A percentile compares a stretch with the other conserved stretches of the same genome.
These are phyloP conservation scores for Oryzias sinensis DNA, from an alignment of 2,797 vertebrate species.

Conservation along the genomic window DNA sequence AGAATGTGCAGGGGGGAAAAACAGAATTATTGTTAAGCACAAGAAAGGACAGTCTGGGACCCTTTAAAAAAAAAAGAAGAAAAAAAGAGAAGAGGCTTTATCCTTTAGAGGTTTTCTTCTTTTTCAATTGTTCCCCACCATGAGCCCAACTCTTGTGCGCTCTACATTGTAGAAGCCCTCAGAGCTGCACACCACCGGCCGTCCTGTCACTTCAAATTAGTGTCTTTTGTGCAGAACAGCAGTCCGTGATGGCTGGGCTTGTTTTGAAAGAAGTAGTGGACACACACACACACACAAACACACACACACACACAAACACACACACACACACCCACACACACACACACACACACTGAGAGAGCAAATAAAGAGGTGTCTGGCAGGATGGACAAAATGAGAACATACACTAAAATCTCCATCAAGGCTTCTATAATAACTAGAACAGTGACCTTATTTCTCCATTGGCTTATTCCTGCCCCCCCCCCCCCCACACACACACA, in stretches of 20 bases:
- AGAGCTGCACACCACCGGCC: slow-evolving; percentile 59
- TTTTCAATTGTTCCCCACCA: slow-evolving; percentile 66
- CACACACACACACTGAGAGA: slow-evolving; percentile 17
- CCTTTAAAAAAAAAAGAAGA: slow-evolving; percentile 42
- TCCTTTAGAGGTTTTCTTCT: slow-evolving; percentile 53
- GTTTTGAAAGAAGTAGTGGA: slow-evolving; percentile 56
- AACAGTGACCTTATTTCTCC: slow-evolving; percentile 66
- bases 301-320: slow-evolving; percentile 16
- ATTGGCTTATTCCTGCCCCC: slow-evolving; percentile 15
- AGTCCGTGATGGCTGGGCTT: slow-evolving; percentile 59
- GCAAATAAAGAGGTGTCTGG: slow-evolving; percentile 50
- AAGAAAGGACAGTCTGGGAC: slow-evolving; percentile 29
- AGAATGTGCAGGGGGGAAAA: no score
- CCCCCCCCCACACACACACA: slow-evolving; percentile 20
- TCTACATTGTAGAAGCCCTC: slow-evolving; percentile 69
- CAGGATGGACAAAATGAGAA: slow-evolving; percentile 39
- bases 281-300: slow-evolving; percentile 29
- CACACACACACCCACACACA: slow-evolving; percentile 28
- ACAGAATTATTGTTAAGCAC: slow-evolving; percentile 1
- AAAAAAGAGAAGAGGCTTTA: slow-evolving; percentile 41
- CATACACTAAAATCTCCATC: slow-evolving; percentile 50
- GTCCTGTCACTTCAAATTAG: slow-evolving; percentile 77
- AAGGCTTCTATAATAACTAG: slow-evolving; percentile 45
- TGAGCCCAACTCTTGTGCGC: slow-evolving; percentile 60
- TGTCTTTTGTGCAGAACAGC: slow-evolving; percentile 56